Base-by-base conservation (phyloP, 2,888 invertebrate species). In the Oscheius myriophilus region DNA sequence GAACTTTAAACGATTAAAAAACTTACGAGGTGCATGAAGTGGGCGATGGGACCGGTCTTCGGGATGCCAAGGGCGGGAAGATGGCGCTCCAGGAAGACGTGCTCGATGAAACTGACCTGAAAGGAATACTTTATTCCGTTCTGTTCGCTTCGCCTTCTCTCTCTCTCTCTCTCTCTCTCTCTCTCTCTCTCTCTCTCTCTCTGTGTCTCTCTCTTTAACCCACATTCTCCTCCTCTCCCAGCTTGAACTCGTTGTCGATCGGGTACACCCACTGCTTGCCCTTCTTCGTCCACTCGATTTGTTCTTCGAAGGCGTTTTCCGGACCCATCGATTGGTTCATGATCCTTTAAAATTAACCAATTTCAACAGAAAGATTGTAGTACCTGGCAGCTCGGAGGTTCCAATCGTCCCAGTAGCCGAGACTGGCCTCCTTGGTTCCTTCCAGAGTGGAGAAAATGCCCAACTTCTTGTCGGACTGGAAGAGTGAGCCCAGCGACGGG, bases 221-320 rank as follows among this genome's bases (percentile, higher is more conserved):
- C 33, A 81, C 78, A 57, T 91, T 85, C 21, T 86, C 85, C 76
- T 91, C 90, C 69, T 87, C 88, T 6, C 89, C 89, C 78, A 89
- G 76, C 70, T 88, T 89, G 89, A 74, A 81, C 88, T 98, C 97
- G 89, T 98, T 98, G 87, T 98, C 91, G 73, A 98, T 94, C 1
- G 98, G 98, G 87, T 96, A 98, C 77, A 92, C 91, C 97, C 97
- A 98, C 16, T 96, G 87, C 88, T 95, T 96, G 51, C 94, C 95
- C 87, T 94, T 91, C 66, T 94, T 91, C 0, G 97, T 97, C 96
- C 95, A 96, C 62, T 91, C 87, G 55, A 93, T 92, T 91, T 95
- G 92, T 88, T 97, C 94, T 87, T 97, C 92, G 87, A 93, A 96
- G 84, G 92, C 92, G 89, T 96, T 97, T 11, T 90, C 73, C 23